Evolutionary conservation across 2,888 invertebrate species (phyloP), one percentile per base, ranked within the genome.

Genomic region (Brenthis daphne): DNA sequence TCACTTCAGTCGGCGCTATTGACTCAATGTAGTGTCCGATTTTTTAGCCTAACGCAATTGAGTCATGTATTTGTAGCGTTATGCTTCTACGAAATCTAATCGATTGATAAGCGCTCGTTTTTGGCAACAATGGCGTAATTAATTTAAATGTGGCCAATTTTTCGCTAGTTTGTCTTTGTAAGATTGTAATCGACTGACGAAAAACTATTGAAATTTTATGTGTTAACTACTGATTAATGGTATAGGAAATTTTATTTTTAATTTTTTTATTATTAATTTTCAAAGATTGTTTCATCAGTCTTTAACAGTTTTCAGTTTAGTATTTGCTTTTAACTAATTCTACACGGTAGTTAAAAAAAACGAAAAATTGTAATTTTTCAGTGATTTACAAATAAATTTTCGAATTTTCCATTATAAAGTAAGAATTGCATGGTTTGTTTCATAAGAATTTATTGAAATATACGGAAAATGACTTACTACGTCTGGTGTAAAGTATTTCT

Each of bases 1-100:
- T 90, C 87, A 86, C 80, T 85, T 80, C 77, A 81, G 78, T 77
- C 77, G 79, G 82, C 80, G 80, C 79, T 88, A 86, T 90, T 90
- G 89, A 90, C 80, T 90, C 90, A 90, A 85, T 86, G 85, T 85
- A 83, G 84, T 84, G 85, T 85, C 86, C 83, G 83, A 85, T 88
- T 89, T 92, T 91, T 90, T 85, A 86, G 84, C 48, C 84, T 87
- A 87, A 89, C 80, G 75, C 79, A 77, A 86, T 91, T 92, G 92
- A 91, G 86, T 92, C 92, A 92, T 89, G 80, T 87, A 85, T 89
- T 89, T 85, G 83, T 80, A 74, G 79, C 76, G 77, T 82, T 80
- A 77, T 77, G 77, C 75, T 82, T 84, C 81, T 74, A 77, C 76
- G 82, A 83, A 84, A 76, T 75, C 76, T 82, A 80, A 83, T 84